Evolutionary conservation across 2,113 vertebrate species (phyloP), one percentile per base, ranked within the genome.

Genomic region (Rhadina sibilatrix): DNA sequence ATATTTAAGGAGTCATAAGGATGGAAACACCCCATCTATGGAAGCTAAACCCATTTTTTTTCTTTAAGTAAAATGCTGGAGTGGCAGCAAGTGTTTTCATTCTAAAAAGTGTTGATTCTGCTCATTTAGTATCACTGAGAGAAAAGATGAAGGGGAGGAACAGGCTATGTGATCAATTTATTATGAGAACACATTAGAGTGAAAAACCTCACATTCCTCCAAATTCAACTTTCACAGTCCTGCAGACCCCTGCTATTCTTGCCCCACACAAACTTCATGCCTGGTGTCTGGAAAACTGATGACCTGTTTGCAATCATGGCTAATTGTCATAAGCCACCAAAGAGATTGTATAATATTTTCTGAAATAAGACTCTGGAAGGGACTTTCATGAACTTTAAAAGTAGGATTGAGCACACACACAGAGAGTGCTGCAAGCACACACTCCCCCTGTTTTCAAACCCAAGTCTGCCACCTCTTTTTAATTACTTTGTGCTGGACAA

Each of bases 11-110:
- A 83, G 14, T 25, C 35, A 44, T 2, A 69, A 8, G 19, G 24
- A 92, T 68, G 15, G 79, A 85, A 92, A 90, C 16, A 63, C 10
- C 33, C 44, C 8, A 28, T 10, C 19, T 42, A 27, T 2, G 5
- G 37, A 70, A 59, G 15, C 11, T 10, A 65, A 61, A 53, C 2
- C 6, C 4, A 12, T 21, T 21, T 17, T 76, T 75, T 52, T 89
- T 75, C 8, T 63, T 83, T 47, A 47, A 57, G n/a, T 77, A 79
- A 96, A 93, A 79, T 3, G 9, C 35, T 53, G 24, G 23, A 52
- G 15, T 16, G 44, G 69, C 59, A 83, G 70, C 66, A 96, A 94
- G 90, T 35, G 74, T 42, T 79, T 81, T 85, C 47, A 78, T 91
- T 71, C 68, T 57, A 76, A 85, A 15, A 89, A 44, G 63, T 15